These are phyloP conservation scores for Drosophila athabasca DNA, from an alignment of 1,140 invertebrate genomes.

Conservation along the genomic window DNA sequence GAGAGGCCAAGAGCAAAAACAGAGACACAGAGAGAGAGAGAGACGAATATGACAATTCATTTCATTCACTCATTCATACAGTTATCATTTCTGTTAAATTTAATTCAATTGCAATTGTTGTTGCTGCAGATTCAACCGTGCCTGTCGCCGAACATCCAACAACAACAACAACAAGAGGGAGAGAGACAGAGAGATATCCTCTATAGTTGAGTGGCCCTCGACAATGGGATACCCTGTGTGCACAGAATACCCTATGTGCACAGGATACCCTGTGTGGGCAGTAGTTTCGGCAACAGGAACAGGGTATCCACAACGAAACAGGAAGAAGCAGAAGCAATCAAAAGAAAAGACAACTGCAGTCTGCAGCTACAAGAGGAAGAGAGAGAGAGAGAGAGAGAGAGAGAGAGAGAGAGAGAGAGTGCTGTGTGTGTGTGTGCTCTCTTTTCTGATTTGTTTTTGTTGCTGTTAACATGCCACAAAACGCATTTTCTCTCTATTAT, in stretches of 20 bases:
- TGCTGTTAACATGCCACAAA: slow-evolving; percentile 26
- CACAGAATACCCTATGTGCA: no score
- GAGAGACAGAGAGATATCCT: no score
- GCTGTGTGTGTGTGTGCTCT: no score
- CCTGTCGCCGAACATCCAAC: slow-evolving; percentile 62
- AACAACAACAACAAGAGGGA: slow-evolving; percentile 28
- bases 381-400: not conserved
- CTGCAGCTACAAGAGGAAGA: slow-evolving; percentile 42
- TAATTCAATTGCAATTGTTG: slow-evolving; percentile 75
- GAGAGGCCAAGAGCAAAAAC: slow-evolving; percentile 30
- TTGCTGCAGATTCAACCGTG: slow-evolving; percentile 61
- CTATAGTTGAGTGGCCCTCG: no score
- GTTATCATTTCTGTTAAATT: slow-evolving; percentile 61
- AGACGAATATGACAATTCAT: slow-evolving; percentile 23
- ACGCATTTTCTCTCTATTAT: slow-evolving; percentile 37
- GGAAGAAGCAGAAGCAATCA: slow-evolving; percentile 50
- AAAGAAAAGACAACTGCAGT: slow-evolving; percentile 44
- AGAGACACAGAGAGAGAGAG: not conserved
- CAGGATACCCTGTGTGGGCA: no score
- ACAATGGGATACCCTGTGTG: no score
- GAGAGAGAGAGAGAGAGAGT: slow-evolving; percentile 2
- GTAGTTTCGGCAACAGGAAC: no score
- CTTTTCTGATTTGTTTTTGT: slow-evolving; percentile 7
- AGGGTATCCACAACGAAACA: slow-evolving; percentile 13
- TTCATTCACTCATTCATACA: slow-evolving; percentile 31